A percentile compares a stretch with the other conserved stretches of the same genome.
phyloP scores from a whole-genome alignment of 2,888 invertebrate genomes.

The Seira musarum region DNA sequence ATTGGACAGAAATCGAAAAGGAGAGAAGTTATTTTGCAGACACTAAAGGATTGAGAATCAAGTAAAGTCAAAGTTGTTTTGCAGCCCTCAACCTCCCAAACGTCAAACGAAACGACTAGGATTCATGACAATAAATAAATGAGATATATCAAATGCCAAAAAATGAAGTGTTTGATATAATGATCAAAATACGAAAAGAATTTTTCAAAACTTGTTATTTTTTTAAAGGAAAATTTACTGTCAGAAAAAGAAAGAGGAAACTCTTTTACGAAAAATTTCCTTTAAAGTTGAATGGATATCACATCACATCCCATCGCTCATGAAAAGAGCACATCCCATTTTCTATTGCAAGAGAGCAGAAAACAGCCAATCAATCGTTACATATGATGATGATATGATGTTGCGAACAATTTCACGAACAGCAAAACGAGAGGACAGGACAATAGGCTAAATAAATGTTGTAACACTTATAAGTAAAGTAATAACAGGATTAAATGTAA shows the following conservation, averaged over 20 bases:
- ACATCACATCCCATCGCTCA: constrained; percentile 5
- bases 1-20: background rate
- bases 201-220: constrained; percentile 53
- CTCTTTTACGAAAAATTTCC: no score
- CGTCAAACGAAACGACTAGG: constrained; percentile 20
- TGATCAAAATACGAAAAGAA: constrained; percentile 45
- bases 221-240: constrained; percentile 42
- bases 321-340: background rate
- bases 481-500: constrained; percentile 28
- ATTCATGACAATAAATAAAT: constrained; percentile 58
- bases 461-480: constrained; percentile 25
- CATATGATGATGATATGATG: no score
- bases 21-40: background rate
- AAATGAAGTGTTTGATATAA: constrained; percentile 58
- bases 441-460: background rate
- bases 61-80: background rate
- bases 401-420: constrained; percentile 49
- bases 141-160: constrained; percentile 56
- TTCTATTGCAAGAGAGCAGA: background rate
- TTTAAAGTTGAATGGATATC: background rate
- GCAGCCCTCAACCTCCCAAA: background rate
- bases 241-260: constrained; percentile 21
- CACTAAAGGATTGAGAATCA: background rate
- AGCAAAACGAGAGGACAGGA: constrained; percentile 28
- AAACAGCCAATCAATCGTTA: constrained; percentile 51